These are phyloP conservation scores for Isichthys henryi DNA, from an alignment of 2,113 vertebrate species.

Conservation along the genomic window DNA sequence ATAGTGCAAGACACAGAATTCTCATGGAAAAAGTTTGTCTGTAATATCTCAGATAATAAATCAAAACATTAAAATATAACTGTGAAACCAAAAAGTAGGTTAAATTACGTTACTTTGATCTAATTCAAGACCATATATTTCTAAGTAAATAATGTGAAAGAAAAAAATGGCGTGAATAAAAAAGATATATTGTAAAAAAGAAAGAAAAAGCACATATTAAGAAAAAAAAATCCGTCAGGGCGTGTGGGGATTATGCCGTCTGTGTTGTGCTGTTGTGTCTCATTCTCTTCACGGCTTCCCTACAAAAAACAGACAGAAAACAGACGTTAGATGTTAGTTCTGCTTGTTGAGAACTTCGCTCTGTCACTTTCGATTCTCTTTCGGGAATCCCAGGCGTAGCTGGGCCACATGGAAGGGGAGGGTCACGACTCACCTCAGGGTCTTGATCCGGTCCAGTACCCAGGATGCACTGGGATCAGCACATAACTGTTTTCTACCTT, in stretches of 20 bases:
- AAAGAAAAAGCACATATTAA: neutral
- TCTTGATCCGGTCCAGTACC: slow-evolving; percentile 42
- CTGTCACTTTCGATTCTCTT: neutral
- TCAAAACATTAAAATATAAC: neutral
- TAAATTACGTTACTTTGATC: neutral
- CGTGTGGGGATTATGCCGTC: neutral
- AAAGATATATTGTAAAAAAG: neutral
- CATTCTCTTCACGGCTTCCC: slow-evolving; percentile 24
- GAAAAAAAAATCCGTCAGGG: neutral
- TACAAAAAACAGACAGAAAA: slow-evolving; percentile 5
- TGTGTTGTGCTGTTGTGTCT: neutral
- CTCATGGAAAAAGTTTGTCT: neutral
- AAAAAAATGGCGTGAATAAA: neutral
- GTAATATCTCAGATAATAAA: neutral
- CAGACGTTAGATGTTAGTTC: neutral
- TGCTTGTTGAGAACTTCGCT: neutral
- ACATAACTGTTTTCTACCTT: slow-evolving; percentile 32
- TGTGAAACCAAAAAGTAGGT: neutral
- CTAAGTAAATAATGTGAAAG: neutral
- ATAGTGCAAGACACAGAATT: neutral
- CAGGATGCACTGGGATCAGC: slow-evolving; percentile 40
- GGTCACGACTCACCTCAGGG: slow-evolving; percentile 37
- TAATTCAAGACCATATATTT: neutral
- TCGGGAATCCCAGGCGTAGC: neutral
- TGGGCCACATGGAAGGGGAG: neutral